Evolutionary conservation across 2,113 vertebrate genomes (phyloP), one percentile per base, ranked within the genome.

Genomic region (Perca flavescens): DNA sequence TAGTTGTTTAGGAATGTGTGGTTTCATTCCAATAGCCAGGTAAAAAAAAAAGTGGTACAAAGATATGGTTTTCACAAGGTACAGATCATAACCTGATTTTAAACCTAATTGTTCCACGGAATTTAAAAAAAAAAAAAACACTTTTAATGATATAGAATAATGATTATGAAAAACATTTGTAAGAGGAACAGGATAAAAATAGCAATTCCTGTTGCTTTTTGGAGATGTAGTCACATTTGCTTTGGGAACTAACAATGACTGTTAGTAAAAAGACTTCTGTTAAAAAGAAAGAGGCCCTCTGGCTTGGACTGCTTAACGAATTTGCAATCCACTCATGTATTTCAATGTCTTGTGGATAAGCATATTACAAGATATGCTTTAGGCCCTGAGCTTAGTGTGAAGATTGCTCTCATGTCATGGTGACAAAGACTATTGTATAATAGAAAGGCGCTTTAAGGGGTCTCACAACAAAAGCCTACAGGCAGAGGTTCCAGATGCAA

Each of bases 301-400:
- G 43, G 49, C 62, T 76, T 69, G 61, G 65, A 79, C 69, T 70
- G 83, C 13, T 65, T 25, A 70, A 73, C 43, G 36, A 71, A 76
- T 83, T 68, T 83, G 52, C 74, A 76, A 21, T 69, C 80, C 49
- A 73, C 60, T 90, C 31, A 14, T 70, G 70, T 83, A 82, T 67
- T 68, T 87, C 86, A 89, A 87, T 85, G 70, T 79, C 66, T 82
- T 61, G 80, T 72, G 53, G 82, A 87, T 80, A 89, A 88, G 77
- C 84, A 87, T 75, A 77, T 87, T 62, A 83, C 21, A 67, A 79
- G 31, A 62, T 70, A 61, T 68, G 80, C 75, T 64, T 74, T 9
- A 54, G 63, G 75, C 78, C 56, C 56, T 4, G 61, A 60, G 74
- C 74, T 87, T 1, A 15, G 63, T 50, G 76, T 77, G 78, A 80